Evolutionary conservation across 2,888 invertebrate genomes (phyloP).

Genomic region (Philopedon plagiatum): DNA sequence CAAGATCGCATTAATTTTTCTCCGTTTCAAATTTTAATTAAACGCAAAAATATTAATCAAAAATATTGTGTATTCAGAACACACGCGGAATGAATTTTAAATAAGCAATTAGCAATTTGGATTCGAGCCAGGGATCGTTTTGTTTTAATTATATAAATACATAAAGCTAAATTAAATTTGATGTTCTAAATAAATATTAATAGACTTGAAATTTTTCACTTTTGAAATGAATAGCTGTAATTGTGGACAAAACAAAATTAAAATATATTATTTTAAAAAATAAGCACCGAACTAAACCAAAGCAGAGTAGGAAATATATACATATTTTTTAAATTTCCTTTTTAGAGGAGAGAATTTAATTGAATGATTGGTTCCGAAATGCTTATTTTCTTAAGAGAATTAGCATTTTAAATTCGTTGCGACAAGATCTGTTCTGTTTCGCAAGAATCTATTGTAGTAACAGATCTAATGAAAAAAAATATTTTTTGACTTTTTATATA

Average conservation of each 20-base stretch:
- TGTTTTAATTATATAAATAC: slow-evolving; percentile 33
- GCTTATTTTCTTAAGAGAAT: too few species aligned
- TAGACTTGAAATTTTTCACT: neutral
- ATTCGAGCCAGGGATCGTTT: slow-evolving; percentile 21
- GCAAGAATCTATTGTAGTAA: too few species aligned
- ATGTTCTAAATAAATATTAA: slow-evolving; percentile 24
- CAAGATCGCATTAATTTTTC: slow-evolving; percentile 24
- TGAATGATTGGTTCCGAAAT: too few species aligned
- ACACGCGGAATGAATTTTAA: slow-evolving; percentile 33
- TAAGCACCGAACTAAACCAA: too few species aligned
- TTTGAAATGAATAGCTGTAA: neutral
- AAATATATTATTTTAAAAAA: too few species aligned
- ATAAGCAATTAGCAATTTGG: slow-evolving; percentile 31
- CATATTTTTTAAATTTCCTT: too few species aligned
- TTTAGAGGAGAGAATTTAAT: too few species aligned
- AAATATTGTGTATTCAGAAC: slow-evolving; percentile 33
- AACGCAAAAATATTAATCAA: slow-evolving; percentile 24
- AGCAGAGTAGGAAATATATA: too few species aligned
- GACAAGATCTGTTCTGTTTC: too few species aligned
- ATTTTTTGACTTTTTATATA: too few species aligned
- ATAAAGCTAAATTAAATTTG: slow-evolving; percentile 27
- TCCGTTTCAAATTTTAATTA: slow-evolving; percentile 25
- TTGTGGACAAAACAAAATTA: neutral
- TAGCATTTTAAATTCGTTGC: too few species aligned
- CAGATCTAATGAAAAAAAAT: too few species aligned